Evolutionary conservation across 2,113 vertebrate species (phyloP), one percentile per base, ranked within the genome.

Genomic region (Hemiprocne comata): DNA sequence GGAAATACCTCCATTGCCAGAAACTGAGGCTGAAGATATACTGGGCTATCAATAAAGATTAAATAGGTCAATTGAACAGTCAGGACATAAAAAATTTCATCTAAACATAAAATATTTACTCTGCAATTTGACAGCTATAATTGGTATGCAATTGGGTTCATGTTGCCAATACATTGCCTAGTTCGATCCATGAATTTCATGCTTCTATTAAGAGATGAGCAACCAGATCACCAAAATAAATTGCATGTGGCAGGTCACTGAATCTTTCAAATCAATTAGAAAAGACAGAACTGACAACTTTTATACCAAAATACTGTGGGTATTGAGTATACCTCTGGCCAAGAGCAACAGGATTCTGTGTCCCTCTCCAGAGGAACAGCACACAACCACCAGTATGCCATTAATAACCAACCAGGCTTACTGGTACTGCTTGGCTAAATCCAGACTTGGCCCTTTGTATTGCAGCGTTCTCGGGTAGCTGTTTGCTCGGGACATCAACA

Each of bases 91-190:
- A 80, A 29, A 16, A 44, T 50, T 58, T 60, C 18, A 53, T 23
- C 17, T 60, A 50, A 31, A 82, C 48, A 42, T 8, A 34, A 64
- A 51, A 29, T 29, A 19, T 60, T 75, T 66, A n/a, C 48, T 53
- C 33, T 25, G 10, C 20, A 33, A 38, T 67, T 57, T 53, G 36
- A 87, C 15, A 13, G 10, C 38, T 40, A 60, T 19, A 77, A 85
- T 5, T 73, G 42, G n/a, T 51, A 86, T 24, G n/a, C 17, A 86
- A n/a, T 42, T 44, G 66, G 28, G 51, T 90, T 84, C 21, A 31
- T 3, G 0, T 36, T 80, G 26, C 12, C 10, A 78, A 40, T 23
- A 50, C 20, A 42, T 19, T 0, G 0, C 13, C 26, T 50, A 28
- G 19, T 23, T 86, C 3, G 10, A 74, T 13, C 51, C 33, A 13